These are phyloP conservation scores for Mormoops blainvillei DNA, from an alignment of 2,113 vertebrate species.

Conservation along the genomic window DNA sequence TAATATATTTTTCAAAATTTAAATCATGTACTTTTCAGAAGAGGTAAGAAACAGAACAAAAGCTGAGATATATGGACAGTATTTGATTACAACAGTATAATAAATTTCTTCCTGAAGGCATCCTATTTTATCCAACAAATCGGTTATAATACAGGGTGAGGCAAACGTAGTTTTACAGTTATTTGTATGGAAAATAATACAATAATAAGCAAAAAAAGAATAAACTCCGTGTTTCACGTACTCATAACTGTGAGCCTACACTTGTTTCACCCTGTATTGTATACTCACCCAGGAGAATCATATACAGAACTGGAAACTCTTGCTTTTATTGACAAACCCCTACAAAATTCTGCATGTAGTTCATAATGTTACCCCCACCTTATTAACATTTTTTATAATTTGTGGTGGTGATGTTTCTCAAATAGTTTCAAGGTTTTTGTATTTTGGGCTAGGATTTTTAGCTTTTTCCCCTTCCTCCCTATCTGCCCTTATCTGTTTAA, in stretches of 20 bases:
- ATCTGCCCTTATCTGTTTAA: background rate
- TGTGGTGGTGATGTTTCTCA: background rate
- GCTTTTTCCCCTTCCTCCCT: background rate
- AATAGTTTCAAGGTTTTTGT: background rate
- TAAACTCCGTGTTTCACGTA: background rate
- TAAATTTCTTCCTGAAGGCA: background rate
- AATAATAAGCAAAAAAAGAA: background rate
- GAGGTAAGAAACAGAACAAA: background rate
- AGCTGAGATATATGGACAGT: background rate
- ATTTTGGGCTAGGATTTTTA: background rate
- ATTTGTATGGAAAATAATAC: background rate
- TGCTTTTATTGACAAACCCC: background rate
- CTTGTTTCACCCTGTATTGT: background rate
- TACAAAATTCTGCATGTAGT: background rate
- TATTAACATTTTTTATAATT: background rate
- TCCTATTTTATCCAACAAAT: background rate
- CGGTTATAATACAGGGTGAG: background rate
- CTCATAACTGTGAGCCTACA: background rate
- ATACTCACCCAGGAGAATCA: background rate
- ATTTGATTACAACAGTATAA: background rate
- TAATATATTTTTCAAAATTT: constrained; percentile 27
- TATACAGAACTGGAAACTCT: background rate
- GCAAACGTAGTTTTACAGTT: background rate
- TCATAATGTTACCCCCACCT: background rate
- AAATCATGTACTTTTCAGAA: background rate